These are phyloP conservation scores for Microtus oregoni DNA, from an alignment of 2,113 vertebrate species.

Conservation along the genomic window DNA sequence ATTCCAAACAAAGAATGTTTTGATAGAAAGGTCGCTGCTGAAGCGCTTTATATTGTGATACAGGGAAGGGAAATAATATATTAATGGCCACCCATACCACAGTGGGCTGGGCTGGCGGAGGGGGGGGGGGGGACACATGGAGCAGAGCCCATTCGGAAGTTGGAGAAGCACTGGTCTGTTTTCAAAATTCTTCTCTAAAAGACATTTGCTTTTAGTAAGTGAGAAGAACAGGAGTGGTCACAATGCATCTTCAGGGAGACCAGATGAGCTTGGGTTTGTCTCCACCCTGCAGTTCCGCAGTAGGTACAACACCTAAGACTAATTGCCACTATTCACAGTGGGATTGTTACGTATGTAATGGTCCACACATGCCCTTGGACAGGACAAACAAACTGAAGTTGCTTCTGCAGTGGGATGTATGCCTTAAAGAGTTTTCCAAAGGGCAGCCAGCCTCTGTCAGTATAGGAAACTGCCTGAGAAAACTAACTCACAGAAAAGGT, in stretches of 20 bases:
- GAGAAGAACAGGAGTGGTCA: neutral
- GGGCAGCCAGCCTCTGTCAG: neutral
- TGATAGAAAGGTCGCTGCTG: conserved; percentile 91
- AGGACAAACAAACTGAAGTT: conserved; percentile 63
- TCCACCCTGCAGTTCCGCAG: conserved; percentile 44
- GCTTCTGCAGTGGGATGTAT: neutral
- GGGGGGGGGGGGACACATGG: conserved; percentile 32
- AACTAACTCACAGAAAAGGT: neutral
- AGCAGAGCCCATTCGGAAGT: conserved; percentile 59
- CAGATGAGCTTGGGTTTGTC: conserved; percentile 45
- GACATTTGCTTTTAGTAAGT: conserved; percentile 70
- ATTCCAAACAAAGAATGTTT: conserved; percentile 94
- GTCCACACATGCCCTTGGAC: conserved; percentile 57
- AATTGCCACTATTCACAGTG: conserved; percentile 53
- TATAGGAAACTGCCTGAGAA: neutral
- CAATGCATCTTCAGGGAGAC: neutral
- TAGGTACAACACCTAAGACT: conserved; percentile 71
- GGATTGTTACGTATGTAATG: conserved; percentile 58
- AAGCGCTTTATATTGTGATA: conserved; percentile 92
- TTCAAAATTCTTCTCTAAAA: conserved; percentile 63
- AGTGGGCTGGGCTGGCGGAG: conserved; percentile 86
- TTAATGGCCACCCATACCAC: conserved; percentile 89
- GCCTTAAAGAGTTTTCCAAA: neutral
- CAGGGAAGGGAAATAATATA: conserved; percentile 92
- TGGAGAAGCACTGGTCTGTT: conserved; percentile 52